These are phyloP conservation scores for Phaedon cochleariae DNA, from an alignment of 2,888 invertebrate species.

Conservation along the genomic window DNA sequence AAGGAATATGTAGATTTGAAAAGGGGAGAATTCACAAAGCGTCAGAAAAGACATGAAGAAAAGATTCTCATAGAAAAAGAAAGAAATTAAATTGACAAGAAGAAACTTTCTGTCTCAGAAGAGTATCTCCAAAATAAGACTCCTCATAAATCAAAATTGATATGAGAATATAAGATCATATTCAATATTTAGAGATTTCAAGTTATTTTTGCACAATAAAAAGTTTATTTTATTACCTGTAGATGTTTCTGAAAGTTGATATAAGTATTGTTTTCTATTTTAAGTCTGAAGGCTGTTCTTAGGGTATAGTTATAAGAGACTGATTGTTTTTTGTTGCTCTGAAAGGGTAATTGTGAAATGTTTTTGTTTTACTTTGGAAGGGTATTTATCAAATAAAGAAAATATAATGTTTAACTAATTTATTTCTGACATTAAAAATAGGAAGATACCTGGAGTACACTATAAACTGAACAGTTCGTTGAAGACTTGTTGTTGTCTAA, in stretches of 20 bases:
- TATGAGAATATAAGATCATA: no score
- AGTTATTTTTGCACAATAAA: not conserved
- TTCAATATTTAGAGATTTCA: no score
- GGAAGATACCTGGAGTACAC: no score
- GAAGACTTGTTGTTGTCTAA: no score
- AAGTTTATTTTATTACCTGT: slow-evolving; percentile 3
- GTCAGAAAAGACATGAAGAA: slow-evolving; percentile 6
- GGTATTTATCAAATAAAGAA: not conserved
- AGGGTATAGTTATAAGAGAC: not conserved
- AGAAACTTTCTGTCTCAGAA: slow-evolving; percentile 1
- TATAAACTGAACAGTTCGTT: no score
- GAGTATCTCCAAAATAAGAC: slow-evolving; percentile 3
- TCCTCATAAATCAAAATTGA: not conserved
- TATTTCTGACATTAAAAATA: no score
- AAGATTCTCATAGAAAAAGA: not conserved
- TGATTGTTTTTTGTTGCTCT: not conserved
- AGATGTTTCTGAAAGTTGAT: not conserved
- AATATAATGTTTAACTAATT: not conserved
- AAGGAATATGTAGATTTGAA: slow-evolving; percentile 2
- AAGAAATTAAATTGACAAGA: not conserved
- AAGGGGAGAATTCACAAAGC: not conserved
- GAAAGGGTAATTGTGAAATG: no score
- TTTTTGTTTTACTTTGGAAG: not conserved
- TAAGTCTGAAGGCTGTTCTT: slow-evolving; percentile 3
- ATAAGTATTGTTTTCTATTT: not conserved